These are phyloP conservation scores for Pterocles burchelli DNA, from an alignment of 2,113 vertebrate species.

Conservation along the genomic window DNA sequence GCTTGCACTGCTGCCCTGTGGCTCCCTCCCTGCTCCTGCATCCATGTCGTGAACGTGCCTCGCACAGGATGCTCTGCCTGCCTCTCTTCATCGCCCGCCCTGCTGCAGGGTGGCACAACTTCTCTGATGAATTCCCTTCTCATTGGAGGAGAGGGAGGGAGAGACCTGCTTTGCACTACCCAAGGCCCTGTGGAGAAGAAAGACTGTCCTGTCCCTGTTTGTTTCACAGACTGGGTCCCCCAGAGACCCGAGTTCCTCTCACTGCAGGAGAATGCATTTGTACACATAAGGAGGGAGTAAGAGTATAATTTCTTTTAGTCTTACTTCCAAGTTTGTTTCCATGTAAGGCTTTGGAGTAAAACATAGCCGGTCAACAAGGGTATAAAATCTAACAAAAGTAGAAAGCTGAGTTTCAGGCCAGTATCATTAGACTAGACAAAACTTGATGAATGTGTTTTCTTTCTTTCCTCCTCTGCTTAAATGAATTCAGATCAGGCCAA, in stretches of 20 bases:
- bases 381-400: neutral
- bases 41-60: fast-evolving
- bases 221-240: neutral
- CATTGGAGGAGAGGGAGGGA: neutral
- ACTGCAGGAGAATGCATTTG: neutral
- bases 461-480: neutral
- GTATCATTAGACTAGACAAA: neutral
- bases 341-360: neutral
- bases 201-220: neutral
- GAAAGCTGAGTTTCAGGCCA: neutral
- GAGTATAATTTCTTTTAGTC: neutral
- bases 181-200: neutral
- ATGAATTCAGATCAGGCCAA: slow-evolving; percentile 4
- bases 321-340: neutral
- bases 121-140: neutral
- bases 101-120: neutral
- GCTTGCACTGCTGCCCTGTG: neutral
- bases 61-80: neutral
- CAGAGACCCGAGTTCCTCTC: neutral
- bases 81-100: neutral
- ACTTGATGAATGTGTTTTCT: slow-evolving; percentile 4
- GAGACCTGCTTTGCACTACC: neutral
- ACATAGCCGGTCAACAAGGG: neutral
- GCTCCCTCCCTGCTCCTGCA: neutral
- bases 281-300: neutral